Percentiles rank a stretch among this genome's conserved stretches.
Conservation (phyloP, 2,888 invertebrate genomes). For the Catonia carolina region DNA sequence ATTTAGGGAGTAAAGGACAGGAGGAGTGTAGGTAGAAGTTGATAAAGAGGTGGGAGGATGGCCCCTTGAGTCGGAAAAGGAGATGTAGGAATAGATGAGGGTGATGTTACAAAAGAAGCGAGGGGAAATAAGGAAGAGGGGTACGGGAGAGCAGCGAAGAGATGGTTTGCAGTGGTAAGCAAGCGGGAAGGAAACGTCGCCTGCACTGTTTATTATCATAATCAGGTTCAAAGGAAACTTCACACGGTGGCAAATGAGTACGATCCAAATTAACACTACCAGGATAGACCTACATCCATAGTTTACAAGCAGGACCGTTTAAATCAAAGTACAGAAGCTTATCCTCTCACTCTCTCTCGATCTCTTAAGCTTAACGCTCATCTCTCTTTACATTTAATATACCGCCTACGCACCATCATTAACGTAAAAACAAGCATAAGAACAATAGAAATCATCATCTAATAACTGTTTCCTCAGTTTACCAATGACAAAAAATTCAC, state of each 20-base stretch:
- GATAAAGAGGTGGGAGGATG: too few species aligned
- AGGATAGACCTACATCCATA: neutral
- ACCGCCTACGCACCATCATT: too few species aligned
- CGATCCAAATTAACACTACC: conserved; percentile 5
- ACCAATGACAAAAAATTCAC: too few species aligned
- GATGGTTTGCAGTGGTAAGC: neutral
- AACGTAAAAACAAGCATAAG: too few species aligned
- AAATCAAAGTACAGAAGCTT: conserved; percentile 3
- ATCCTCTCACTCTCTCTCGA: too few species aligned
- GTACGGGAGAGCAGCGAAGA: neutral
- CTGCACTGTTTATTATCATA: conserved; percentile 13
- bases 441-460: too few species aligned
- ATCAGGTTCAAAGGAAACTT: conserved; percentile 12
- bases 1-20: too few species aligned
- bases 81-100: neutral
- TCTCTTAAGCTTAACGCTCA: too few species aligned
- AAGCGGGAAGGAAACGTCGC: too few species aligned
- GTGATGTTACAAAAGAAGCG: conserved; percentile 1
- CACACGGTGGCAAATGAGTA: neutral
- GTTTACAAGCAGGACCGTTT: conserved; percentile 9
- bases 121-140: conserved; percentile 13
- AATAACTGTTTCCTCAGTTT: too few species aligned
- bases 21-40: neutral
- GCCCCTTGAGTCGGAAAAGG: neutral
- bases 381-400: too few species aligned